Evolutionary conservation across 2,888 invertebrate species (phyloP).

Genomic region (Campoletis raptor): DNA sequence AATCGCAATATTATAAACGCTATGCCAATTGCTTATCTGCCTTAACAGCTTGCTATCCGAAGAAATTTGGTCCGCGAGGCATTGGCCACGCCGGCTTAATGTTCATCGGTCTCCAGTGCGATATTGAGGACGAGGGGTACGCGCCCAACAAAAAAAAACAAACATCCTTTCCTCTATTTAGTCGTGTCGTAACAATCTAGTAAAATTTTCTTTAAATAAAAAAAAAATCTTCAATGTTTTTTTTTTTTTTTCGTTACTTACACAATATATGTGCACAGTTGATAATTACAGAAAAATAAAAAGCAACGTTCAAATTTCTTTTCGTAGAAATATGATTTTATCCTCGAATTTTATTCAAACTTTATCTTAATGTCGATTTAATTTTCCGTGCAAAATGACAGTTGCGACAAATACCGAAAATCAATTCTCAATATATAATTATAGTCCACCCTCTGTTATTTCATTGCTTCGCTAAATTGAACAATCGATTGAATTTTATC

Average conservation of each 20-base stretch:
- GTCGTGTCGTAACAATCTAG: slow-evolving; percentile 29
- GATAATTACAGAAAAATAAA: background rate
- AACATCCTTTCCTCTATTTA: slow-evolving; percentile 28
- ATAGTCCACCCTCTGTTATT: background rate
- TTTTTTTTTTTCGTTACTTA: slow-evolving; percentile 11
- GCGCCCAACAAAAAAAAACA: slow-evolving; percentile 73
- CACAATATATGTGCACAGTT: slow-evolving; percentile 5
- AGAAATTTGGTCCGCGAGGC: slow-evolving; percentile 97
- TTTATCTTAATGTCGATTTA: no score
- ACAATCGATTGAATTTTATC: background rate
- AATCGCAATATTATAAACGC: slow-evolving; percentile 63
- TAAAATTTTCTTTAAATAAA: background rate
- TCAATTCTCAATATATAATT: background rate
- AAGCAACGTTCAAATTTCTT: background rate
- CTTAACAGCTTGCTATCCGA: slow-evolving; percentile 96
- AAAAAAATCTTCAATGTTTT: slow-evolving; percentile 32
- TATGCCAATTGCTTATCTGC: slow-evolving; percentile 77
- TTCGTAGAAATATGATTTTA: background rate
- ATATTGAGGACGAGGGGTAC: slow-evolving; percentile 89
- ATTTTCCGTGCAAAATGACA: no score
- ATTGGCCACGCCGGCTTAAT: slow-evolving; percentile 96
- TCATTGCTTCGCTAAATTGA: background rate
- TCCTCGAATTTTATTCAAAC: background rate
- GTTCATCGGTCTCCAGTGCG: slow-evolving; percentile 93
- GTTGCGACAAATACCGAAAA: no score